Conservation (phyloP, 2,113 vertebrate genomes). For the Centropristis striata region DNA sequence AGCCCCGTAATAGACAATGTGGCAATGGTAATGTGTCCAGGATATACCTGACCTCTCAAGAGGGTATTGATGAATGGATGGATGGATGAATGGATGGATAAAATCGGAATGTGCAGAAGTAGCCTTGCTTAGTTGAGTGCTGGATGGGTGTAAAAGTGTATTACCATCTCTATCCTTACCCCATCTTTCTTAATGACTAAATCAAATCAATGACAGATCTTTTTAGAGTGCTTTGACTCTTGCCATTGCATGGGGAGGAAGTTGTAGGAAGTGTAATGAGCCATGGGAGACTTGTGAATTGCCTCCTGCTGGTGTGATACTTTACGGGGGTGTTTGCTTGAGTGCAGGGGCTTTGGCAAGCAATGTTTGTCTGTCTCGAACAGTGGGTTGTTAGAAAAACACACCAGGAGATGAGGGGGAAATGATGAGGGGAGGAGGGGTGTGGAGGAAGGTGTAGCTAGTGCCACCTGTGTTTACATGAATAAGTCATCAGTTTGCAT, state of each 20-base stretch:
- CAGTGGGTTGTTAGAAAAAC: constrained; percentile 51
- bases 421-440: constrained; percentile 40
- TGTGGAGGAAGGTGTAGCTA: constrained; percentile 45
- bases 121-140: background rate
- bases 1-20: background rate
- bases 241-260: constrained; percentile 19
- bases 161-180: constrained; percentile 1
- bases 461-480: constrained; percentile 64
- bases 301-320: constrained; percentile 51
- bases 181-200: constrained; percentile 51
- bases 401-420: constrained; percentile 29
- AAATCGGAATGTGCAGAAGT: background rate
- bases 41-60: background rate
- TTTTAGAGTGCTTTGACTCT: constrained; percentile 30
- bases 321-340: constrained; percentile 53
- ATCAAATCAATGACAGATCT: constrained; percentile 65
- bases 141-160: background rate
- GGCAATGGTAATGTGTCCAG: background rate
- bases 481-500: constrained; percentile 60
- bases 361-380: constrained; percentile 50
- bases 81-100: background rate
- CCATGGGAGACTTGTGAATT: constrained; percentile 57
- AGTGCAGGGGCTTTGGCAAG: constrained; percentile 32
- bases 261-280: constrained; percentile 51
- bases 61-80: background rate